Percentiles rank a stretch among this genome's conserved stretches.
Conservation (phyloP, 2,888 invertebrate species). For the Neoaliturus tenellus region DNA sequence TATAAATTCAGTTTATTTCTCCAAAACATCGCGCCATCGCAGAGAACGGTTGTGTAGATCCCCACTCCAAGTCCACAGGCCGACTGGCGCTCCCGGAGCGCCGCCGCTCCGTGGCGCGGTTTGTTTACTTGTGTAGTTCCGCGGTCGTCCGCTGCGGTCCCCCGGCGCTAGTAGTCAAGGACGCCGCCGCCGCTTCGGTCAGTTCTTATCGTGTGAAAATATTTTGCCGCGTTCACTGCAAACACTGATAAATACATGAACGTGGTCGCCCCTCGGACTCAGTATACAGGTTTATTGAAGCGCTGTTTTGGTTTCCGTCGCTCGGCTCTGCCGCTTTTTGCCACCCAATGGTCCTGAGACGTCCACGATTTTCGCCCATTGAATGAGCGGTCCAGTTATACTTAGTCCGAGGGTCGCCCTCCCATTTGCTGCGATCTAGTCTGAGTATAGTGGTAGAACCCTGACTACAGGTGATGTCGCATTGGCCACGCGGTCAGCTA, state of each 20-base stretch:
- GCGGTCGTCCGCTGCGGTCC: background rate
- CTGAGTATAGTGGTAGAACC: too few species aligned
- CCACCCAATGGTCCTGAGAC: too few species aligned
- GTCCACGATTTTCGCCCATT: too few species aligned
- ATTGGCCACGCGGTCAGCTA: too few species aligned
- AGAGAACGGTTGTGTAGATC: background rate
- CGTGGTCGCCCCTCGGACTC: background rate
- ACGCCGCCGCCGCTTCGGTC: background rate
- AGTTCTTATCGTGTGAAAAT: slow-evolving; percentile 13
- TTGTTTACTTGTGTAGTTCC: slow-evolving; percentile 35
- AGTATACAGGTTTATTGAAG: too few species aligned
- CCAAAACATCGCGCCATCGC: background rate
- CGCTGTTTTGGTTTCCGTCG: too few species aligned
- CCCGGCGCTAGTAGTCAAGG: slow-evolving; percentile 22
- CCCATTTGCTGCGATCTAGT: too few species aligned
- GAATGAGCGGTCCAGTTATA: too few species aligned
- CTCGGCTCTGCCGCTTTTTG: too few species aligned
- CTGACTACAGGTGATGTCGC: too few species aligned
- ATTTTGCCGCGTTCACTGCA: background rate
- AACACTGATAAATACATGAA: background rate
- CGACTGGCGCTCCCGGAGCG: background rate
- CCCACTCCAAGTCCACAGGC: background rate
- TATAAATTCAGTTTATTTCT: background rate
- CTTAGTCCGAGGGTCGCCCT: too few species aligned
- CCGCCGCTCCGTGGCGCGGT: background rate